Conservation (phyloP, 1,140 invertebrate genomes). For the Trichonephila inaurata region DNA sequence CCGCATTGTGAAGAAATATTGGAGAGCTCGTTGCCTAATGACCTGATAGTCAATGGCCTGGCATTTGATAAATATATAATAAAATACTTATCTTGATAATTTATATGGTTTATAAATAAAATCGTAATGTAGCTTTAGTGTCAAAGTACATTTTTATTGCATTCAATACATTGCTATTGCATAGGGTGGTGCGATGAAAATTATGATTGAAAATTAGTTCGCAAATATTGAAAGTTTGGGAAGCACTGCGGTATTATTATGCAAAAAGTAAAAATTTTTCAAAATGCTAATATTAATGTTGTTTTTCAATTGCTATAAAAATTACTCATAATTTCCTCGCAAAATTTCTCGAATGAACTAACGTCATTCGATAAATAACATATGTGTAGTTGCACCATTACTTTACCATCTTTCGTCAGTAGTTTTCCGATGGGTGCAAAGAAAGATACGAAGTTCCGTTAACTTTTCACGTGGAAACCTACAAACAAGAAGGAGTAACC, state of each 20-base stretch:
- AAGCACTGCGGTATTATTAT: neutral
- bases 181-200: too few relatives aligned
- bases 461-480: neutral
- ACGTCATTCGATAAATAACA: neutral
- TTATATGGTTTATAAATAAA: too few relatives aligned
- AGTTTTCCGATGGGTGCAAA: neutral
- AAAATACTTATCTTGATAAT: too few relatives aligned
- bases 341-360: neutral
- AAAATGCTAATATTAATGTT: neutral
- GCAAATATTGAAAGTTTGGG: too few relatives aligned
- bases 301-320: neutral
- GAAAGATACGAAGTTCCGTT: neutral
- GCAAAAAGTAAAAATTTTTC: neutral
- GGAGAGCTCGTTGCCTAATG: too few relatives aligned
- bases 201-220: too few relatives aligned
- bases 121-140: too few relatives aligned
- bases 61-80: too few relatives aligned
- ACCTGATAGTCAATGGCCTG: too few relatives aligned
- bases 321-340: neutral
- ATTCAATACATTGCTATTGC: too few relatives aligned
- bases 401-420: neutral
- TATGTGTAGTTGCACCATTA: neutral
- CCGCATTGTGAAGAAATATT: too few relatives aligned
- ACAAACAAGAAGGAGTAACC: constrained; percentile 1
- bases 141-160: too few relatives aligned